These are phyloP conservation scores for Himalopsyche japonica DNA, from an alignment of 2,888 invertebrate genomes.

Conservation along the genomic window DNA sequence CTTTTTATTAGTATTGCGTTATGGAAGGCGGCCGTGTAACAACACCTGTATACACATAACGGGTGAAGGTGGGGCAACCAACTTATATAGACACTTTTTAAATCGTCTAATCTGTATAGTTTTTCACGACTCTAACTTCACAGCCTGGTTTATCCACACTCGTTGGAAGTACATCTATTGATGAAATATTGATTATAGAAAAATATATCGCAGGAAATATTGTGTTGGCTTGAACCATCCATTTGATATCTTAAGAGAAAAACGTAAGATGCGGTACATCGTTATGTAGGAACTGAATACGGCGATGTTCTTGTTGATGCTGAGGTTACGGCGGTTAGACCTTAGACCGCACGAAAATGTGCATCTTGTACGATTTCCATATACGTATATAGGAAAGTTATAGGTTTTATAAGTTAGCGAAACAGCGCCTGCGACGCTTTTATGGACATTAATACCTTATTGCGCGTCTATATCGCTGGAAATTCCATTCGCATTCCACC, in stretches of 20 bases:
- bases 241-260: neutral
- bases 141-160: too few relatives aligned
- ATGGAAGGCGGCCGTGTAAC: too few relatives aligned
- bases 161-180: too few relatives aligned
- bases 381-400: neutral
- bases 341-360: neutral
- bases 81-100: too few relatives aligned
- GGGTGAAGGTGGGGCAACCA: too few relatives aligned
- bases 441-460: neutral
- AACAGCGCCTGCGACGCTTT: neutral
- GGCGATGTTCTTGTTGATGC: neutral
- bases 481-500: neutral
- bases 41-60: too few relatives aligned
- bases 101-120: too few relatives aligned
- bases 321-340: neutral
- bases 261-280: neutral
- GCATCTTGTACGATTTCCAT: neutral
- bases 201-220: too few relatives aligned
- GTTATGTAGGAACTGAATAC: neutral
- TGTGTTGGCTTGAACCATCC: neutral
- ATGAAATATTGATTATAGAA: too few relatives aligned
- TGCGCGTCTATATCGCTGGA: neutral
- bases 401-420: neutral
- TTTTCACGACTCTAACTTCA: too few relatives aligned
- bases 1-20: too few relatives aligned